phyloP scores from a whole-genome alignment of 2,888 invertebrate species.

The Hydrotaea diabolus region DNA sequence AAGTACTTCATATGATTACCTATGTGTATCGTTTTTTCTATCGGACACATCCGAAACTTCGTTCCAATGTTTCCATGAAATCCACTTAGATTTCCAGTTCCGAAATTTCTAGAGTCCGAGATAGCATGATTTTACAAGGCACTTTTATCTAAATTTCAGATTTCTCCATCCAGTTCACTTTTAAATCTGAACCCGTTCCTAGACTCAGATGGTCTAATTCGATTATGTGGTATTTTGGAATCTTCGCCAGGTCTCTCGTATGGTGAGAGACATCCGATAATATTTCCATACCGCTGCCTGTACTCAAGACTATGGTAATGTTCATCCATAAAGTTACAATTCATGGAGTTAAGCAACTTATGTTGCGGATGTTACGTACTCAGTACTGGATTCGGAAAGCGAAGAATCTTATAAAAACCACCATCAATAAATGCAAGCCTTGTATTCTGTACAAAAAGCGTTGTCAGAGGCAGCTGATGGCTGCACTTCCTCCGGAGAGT shows the following conservation, averaged over 20 bases:
- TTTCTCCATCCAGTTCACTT: conserved; percentile 40
- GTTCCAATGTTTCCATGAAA: too few species aligned
- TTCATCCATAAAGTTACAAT: conserved; percentile 25
- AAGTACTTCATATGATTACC: conserved; percentile 44
- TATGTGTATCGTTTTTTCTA: conserved; percentile 47
- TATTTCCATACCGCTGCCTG: conserved; percentile 31
- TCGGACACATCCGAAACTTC: not conserved
- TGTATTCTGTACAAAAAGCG: not conserved
- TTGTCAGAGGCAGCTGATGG: conserved; percentile 22
- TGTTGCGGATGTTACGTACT: not conserved
- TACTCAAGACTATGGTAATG: not conserved
- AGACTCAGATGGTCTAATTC: conserved; percentile 33
- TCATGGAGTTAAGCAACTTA: conserved; percentile 29
- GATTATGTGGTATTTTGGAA: conserved; percentile 42
- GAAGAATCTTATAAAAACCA: conserved; percentile 15
- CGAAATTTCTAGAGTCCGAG: not conserved
- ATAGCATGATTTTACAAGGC: not conserved
- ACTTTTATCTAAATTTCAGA: too few species aligned
- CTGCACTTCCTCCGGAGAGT: conserved; percentile 21
- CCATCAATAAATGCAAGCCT: conserved; percentile 16
- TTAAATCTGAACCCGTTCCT: conserved; percentile 49
- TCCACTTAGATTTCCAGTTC: not conserved
- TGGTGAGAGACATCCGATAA: conserved; percentile 40
- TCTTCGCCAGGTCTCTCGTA: conserved; percentile 23
- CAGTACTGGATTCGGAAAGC: conserved; percentile 17